Percentiles rank a stretch among this genome's conserved stretches.
Evolutionary conservation across 2,888 invertebrate species (phyloP).

Genomic region (Pollenia labialis): DNA sequence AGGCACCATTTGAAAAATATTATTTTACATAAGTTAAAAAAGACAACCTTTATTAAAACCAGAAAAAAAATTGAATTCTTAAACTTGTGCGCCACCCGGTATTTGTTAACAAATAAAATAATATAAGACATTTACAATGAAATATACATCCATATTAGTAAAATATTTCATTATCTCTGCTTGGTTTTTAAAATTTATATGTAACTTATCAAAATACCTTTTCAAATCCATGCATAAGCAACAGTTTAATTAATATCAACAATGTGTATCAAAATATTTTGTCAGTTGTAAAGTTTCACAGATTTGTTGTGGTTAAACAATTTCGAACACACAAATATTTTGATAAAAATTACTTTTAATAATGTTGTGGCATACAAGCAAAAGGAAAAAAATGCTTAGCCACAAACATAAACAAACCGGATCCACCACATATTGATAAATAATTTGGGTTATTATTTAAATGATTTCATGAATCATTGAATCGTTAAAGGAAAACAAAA

Average conservation of each 20-base stretch:
- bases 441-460: constrained; percentile 48
- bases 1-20: too few relatives aligned
- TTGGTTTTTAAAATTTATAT: too few relatives aligned
- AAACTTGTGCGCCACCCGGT: too few relatives aligned
- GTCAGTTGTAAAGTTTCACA: constrained; percentile 66
- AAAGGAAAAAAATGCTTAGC: constrained; percentile 27
- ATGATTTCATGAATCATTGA: constrained; percentile 51
- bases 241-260: not conserved
- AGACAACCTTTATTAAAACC: too few relatives aligned
- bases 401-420: constrained; percentile 60
- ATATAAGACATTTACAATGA: too few relatives aligned
- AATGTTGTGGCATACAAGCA: constrained; percentile 20
- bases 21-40: too few relatives aligned
- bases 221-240: too few relatives aligned
- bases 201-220: too few relatives aligned
- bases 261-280: constrained; percentile 60
- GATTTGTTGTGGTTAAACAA: constrained; percentile 62
- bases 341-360: constrained; percentile 15
- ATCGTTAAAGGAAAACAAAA: constrained; percentile 13
- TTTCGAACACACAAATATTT: constrained; percentile 32
- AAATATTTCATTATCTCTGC: too few relatives aligned
- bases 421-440: constrained; percentile 55
- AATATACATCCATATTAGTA: too few relatives aligned
- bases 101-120: too few relatives aligned
- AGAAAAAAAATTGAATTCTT: too few relatives aligned